phyloP scores from a whole-genome alignment of 2,797 vertebrate species.

The Characodon lateralis region DNA sequence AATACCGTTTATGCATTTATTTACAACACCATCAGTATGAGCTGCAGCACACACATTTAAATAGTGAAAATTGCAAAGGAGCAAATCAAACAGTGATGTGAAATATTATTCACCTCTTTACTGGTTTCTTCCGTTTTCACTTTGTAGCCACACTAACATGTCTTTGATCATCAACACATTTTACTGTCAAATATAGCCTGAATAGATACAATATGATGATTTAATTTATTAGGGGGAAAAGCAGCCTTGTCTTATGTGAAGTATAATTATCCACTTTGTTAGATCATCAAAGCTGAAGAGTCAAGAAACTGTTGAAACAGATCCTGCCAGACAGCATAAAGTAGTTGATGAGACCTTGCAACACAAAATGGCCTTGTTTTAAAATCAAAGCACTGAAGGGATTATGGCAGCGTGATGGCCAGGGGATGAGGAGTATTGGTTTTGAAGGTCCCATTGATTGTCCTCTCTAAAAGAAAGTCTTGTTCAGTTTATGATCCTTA shows the following conservation, averaged over 20 bases:
- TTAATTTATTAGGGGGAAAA: neutral
- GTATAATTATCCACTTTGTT: neutral
- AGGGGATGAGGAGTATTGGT: neutral
- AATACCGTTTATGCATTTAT: conserved; percentile 81
- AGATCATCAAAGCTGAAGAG: neutral
- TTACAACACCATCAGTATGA: conserved; percentile 71
- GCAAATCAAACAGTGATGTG: neutral
- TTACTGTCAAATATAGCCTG: neutral
- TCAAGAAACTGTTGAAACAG: neutral
- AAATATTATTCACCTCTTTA: neutral
- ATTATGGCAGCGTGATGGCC: neutral
- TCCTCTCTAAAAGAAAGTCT: neutral
- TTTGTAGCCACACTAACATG: too few species aligned
- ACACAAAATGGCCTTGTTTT: neutral
- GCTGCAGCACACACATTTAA: conserved; percentile 39
- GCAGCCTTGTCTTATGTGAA: neutral
- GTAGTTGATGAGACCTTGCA: neutral
- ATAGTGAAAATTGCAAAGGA: neutral
- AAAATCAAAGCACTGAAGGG: neutral
- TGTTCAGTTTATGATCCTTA: neutral
- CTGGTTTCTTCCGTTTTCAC: neutral
- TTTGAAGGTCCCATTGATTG: neutral
- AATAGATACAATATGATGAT: neutral
- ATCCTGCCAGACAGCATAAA: neutral
- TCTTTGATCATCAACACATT: neutral